Base-by-base conservation (phyloP, 1,140 invertebrate species). In the Rhagoletis zephyria region DNA sequence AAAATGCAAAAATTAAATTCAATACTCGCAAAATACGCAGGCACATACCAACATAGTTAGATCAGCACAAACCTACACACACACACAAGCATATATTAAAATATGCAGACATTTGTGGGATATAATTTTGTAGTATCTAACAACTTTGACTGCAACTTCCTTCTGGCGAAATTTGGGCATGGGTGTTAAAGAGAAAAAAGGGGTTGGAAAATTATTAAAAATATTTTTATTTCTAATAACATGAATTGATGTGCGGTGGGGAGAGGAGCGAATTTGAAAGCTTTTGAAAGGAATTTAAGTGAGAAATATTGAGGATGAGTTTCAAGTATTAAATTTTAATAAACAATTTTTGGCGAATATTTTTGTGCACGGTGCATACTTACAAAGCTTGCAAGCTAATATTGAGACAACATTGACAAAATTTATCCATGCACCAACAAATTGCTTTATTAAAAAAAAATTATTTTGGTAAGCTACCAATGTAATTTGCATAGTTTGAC, bases 1-100 rank as follows among this genome's bases (percentile, higher is more conserved):
- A 61, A 85, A 85, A 61, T 85, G 85, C 60, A 61, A 60, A 85
- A 85, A 85, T 85, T 85, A 85, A 61, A 85, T 85, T 85, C 85
- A 85, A 85, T 85, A 85, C 56, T 42, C 30, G 59, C 30, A 61
- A 61, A 85, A 10, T 9, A 56, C 60, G 16, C 85, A 85, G 59
- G 63, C 60, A 63, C 40, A 61, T 5, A 16, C 12, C 6, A 65
- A 9, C 6, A 65, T 6, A 65, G n/a, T 19, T 56, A 85, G 30
- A 59, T 16, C 48, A 14, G 10, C 2, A 6, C 42, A 74, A 19
- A 40, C 12, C 9, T 77, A 12, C 48, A 77, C 16, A 77, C 2
- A 51, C 48, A 56, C 48, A 56, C 51, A 77, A 16, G n/a, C 48
- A n/a, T n/a, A 67, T 81, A 81, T 19, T 81, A 81, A 81, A 81